Base-by-base conservation (phyloP, 1,140 invertebrate species). In the Eriocheir sinensis region DNA sequence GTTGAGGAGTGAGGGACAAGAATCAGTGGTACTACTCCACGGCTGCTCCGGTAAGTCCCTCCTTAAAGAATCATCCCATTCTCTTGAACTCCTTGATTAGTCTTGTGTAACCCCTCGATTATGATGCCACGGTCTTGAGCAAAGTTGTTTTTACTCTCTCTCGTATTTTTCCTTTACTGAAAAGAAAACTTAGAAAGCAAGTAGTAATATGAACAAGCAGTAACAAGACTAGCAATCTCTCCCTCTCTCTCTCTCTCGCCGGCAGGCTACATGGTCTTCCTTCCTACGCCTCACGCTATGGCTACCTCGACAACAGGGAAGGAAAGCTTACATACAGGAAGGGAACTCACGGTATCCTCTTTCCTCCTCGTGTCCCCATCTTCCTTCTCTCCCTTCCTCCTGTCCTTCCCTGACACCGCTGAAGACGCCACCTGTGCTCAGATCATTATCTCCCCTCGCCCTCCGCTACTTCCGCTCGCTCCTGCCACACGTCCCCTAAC, bases 391-490 rank as follows among this genome's bases (percentile, higher is more conserved):
- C 40, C 83, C 40, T n/a, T n/a, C n/a, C n/a, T n/a, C n/a, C n/a
- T n/a, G n/a, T n/a, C n/a, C n/a, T n/a, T 41, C 40, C 40, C 34
- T 41, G 34, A 38, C 83, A 40, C 34, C 83, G 34, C 83, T 40
- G 32, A 86, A 86, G 83, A 86, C 83, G 83, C 83, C 83, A 86
- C 83, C 83, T 86, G 83, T 86, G 36, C 83, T 41, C 83, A 27
- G 32, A 86, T 86, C 83, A 86, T 86, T 86, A 86, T 41, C 83
- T 86, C 40, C 40, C 83, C 30, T 41, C 83, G 30, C 40, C 40
- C 83, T 86, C 83, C 15, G 32, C 83, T 86, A n/a, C 83, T 86
- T 86, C 83, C 83, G 83, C 40, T 86, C 83, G 36, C 83, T 41
- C 83, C 83, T 86, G 60, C 60, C 60, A 72, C 60, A 72, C 60